Evolutionary conservation across 2,797 vertebrate species (phyloP), one percentile per base, ranked within the genome.

Genomic region (Centropyge bicolor): DNA sequence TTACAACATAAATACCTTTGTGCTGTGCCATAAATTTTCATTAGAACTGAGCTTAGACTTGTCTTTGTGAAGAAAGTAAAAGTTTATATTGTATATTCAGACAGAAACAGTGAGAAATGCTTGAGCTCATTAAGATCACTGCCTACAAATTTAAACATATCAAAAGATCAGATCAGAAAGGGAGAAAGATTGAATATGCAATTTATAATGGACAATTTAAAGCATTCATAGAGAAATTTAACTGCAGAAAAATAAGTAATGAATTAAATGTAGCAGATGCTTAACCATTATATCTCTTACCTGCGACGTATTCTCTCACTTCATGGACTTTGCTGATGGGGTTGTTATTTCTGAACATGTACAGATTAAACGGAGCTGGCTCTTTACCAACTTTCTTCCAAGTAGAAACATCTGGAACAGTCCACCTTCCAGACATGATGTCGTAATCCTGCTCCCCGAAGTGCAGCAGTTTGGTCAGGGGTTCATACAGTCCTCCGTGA

Each of bases 341-440:
- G 79, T 99, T 99, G 88, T 99, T 99, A 90, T 98, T 99, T 88
- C 96, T 95, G 91, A 99, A 99, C 97, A 99, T 99, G 86, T 99
- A 99, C 40, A 99, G 90, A 90, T 99, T 99, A 88, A 99, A 99
- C 41, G 98, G 98, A 55, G 95, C 94, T 0, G 98, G 97, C 70
- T 99, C 97, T 70, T 96, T 97, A 85, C 96, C 96, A 63, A 98
- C 95, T 63, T 91, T 96, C 78, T 97, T 97, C 98, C 97, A 99
- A n/a, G 96, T 92, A 62, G 96, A 96, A 75, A 99, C 95, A 90
- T 99, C 97, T 2, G 98, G 98, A 36, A 97, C 93, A 0, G 98
- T 99, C 98, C 98, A 99, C 62, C 98, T 96, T 49, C 97, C 98
- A 49, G 98, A 97, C 94, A 99, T 94, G 67, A 99, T 99, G 74